Evolutionary conservation across 2,113 vertebrate genomes (phyloP).

Genomic region (Chauna torquata): DNA sequence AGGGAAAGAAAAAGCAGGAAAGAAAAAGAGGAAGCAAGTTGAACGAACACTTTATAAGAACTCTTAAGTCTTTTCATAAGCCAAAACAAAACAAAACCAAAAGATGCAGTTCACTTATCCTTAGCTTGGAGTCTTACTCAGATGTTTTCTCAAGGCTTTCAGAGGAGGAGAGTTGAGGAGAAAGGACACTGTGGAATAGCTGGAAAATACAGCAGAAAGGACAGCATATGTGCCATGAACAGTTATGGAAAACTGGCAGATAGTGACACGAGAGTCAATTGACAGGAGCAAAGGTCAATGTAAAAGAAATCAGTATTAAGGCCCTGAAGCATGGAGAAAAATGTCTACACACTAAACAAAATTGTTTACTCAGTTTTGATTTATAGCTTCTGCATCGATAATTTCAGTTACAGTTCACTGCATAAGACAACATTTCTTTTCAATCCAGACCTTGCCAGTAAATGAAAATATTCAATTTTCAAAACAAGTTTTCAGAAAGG

Average conservation of each 20-base stretch:
- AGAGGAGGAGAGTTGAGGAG: not conserved
- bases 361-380: conserved; percentile 26
- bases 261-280: not conserved
- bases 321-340: not conserved
- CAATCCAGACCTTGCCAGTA: not conserved
- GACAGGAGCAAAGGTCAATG: not conserved
- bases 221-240: not conserved
- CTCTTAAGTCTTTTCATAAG: not conserved
- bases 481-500: not conserved
- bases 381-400: not conserved
- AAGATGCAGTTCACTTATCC: not conserved
- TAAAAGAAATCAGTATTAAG: conserved; percentile 32
- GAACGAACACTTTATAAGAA: not conserved
- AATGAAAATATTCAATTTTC: conserved; percentile 33
- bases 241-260: not conserved
- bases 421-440: conserved; percentile 5
- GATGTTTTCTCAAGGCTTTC: not conserved
- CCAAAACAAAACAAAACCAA: not conserved
- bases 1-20: not conserved
- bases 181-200: not conserved
- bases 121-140: not conserved
- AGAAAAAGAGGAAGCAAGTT: not conserved
- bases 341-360: not conserved
- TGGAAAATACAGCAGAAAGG: not conserved
- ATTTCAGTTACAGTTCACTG: not conserved